Base-by-base conservation (phyloP, 1,140 invertebrate genomes). In the Nephotettix cincticeps region DNA sequence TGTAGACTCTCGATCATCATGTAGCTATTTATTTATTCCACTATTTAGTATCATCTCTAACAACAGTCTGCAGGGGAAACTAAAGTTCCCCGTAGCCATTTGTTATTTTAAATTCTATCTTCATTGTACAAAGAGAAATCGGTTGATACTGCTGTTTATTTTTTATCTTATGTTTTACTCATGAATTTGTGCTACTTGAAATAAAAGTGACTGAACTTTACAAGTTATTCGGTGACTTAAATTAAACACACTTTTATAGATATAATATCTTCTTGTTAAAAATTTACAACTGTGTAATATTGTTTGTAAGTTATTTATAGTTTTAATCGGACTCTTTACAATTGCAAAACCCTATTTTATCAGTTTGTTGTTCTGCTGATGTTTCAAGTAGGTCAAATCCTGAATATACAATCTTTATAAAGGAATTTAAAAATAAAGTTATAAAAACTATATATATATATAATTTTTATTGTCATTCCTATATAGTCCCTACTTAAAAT, bases 401-500 rank as follows among this genome's bases (percentile, higher is more conserved):
- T 65, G 63, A 40, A 32, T 65, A 65, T 65, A 65, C 63, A 65
- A 65, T 65, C 63, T 65, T 65, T 65, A 65, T 65, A 65, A 65
- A 65, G 25, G 63, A 65, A 65, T 65, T 65, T 65, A 65, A 65
- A 65, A 65, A 65, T 65, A 65, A 65, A 65, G 63, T 36, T 65
- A 27, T 32, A 65, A 63, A 65, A 65, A 65, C 30, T 65, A 54
- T n/a, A n/a, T n/a, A n/a, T n/a, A n/a, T n/a, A n/a, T n/a, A n/a
- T n/a, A n/a, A n/a, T n/a, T n/a, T n/a, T n/a, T n/a, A n/a, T n/a
- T n/a, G n/a, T n/a, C n/a, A n/a, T n/a, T n/a, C n/a, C n/a, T n/a
- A n/a, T n/a, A n/a, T n/a, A n/a, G n/a, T n/a, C n/a, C n/a, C n/a
- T n/a, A n/a, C n/a, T n/a, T n/a, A n/a, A n/a, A n/a, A n/a, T n/a